Base-by-base conservation (phyloP, 1,140 invertebrate species). In the Lasioglossum albipes region DNA sequence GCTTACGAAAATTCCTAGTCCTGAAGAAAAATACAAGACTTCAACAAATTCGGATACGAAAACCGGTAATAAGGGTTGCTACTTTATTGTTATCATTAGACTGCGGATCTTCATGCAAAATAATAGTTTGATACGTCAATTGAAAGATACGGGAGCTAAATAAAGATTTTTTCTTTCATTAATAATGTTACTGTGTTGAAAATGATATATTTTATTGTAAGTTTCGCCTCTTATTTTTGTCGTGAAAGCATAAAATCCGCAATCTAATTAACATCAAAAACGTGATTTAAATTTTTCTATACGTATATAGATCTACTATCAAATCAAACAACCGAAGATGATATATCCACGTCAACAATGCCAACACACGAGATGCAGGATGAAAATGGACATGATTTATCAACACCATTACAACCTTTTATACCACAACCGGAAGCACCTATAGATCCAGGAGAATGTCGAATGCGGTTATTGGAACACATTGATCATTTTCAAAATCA, bases 361-460 rank as follows among this genome's bases (percentile, higher is more conserved):
- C 22, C 57, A 76, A 52, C 36, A 49, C 66, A 85, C 41, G 65
- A 73, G 1, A 31, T 67, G 9, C 78, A 75, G 27, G 73, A 57
- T 13, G 81, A 84, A 67, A 75, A 61, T 52, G 81, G 79, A 45
- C 75, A 86, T 5, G 88, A 89, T 64, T 41, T 83, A 12, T 62
- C 85, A n/a, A 45, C 85, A 7, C 86, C 88, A 18, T 78, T 85
- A 16, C 91, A 92, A 74, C 91, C 92, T 54, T 89, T 92, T 65
- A 90, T 95, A 79, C 97, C 97, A 20, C 95, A 96, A 92, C 96
- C 97, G 0, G 97, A 97, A 92, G 96, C 96, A 16, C 95, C 96
- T 2, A 97, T 97, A 76, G 96, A 97, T 93, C 95, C 95, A 49
- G 93, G 94, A 59, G 96, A 97, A 89, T 98, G 97, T 90, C 95